Evolutionary conservation across 2,113 vertebrate species (phyloP), one percentile per base, ranked within the genome.

Genomic region (Corvus hawaiiensis): DNA sequence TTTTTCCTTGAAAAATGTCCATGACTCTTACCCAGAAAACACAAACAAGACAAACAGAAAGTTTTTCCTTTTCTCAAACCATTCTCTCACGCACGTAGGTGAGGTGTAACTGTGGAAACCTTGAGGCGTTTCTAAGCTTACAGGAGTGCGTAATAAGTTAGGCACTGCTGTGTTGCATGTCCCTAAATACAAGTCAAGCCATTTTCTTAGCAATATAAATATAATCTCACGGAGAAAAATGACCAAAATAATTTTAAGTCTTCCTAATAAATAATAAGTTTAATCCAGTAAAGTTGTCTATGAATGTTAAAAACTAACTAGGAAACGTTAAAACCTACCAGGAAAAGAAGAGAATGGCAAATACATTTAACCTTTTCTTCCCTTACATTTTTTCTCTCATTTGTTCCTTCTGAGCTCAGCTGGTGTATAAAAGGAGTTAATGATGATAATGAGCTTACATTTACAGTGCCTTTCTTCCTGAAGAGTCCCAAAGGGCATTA

Each of bases 381-480:
- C 24, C 16, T 49, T 69, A 9, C 73, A 39, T 94, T 94, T 93
- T 72, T 72, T 71, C 41, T 77, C 21, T 8, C 16, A 37, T 89
- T 92, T 93, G 39, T 88, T 90, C 94, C 51, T 94, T 95, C 67
- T 79, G 96, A 96, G 96, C 96, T 97, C 97, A 97, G 97, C 96
- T 97, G 97, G 93, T 93, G 41, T 82, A 69, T 91, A 87, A 97
- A 96, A 96, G 89, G 82, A 95, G 77, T 95, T 97, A 97, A 97
- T 95, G 97, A 96, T 93, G 92, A 89, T 97, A 97, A 97, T 92
- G 97, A 97, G 95, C 87, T 96, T 96, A 93, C 83, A 91, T 90
- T 96, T 92, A 93, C 72, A 66, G 81, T 1, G 52, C 82, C 89
- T 91, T 93, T 92, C 84, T 94, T 96, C 79, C 87, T 96, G 90